Conservation (phyloP, 2,888 invertebrate genomes). For the Melanophora roralis region DNA sequence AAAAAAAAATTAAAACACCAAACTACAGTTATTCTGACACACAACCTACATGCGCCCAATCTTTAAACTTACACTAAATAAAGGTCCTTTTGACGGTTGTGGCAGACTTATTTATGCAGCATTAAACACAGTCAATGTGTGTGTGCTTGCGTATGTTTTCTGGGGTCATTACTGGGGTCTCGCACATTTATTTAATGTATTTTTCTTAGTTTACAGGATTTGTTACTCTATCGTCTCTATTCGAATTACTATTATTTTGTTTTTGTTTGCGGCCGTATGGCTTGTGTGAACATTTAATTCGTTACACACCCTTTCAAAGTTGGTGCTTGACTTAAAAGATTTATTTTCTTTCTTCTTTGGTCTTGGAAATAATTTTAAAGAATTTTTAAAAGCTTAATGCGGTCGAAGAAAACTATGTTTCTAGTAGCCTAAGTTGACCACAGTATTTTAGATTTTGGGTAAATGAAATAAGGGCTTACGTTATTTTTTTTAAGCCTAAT, state of each 20-base stretch:
- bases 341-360: background rate
- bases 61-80: too few relatives aligned
- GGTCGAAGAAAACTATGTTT: slow-evolving; percentile 25
- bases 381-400: slow-evolving; percentile 17
- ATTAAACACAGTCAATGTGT: slow-evolving; percentile 42
- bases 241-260: background rate
- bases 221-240: background rate
- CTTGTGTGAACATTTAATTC: slow-evolving; percentile 42
- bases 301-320: slow-evolving; percentile 22
- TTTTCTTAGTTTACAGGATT: background rate
- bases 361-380: background rate
- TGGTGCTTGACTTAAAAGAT: background rate
- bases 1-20: too few relatives aligned
- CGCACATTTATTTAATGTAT: slow-evolving; percentile 22
- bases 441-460: slow-evolving; percentile 15
- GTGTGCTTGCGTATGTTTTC: background rate
- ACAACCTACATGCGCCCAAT: background rate
- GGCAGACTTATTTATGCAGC: slow-evolving; percentile 53
- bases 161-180: slow-evolving; percentile 50
- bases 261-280: slow-evolving; percentile 2
- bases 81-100: background rate
- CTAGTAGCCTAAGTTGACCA: slow-evolving; percentile 32
- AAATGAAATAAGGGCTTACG: background rate
- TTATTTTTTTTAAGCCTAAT: background rate
- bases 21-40: background rate